A percentile compares a stretch with the other conserved stretches of the same genome.
Evolutionary conservation across 2,113 vertebrate genomes (phyloP).

Genomic region (Benitochromis conjunctus): DNA sequence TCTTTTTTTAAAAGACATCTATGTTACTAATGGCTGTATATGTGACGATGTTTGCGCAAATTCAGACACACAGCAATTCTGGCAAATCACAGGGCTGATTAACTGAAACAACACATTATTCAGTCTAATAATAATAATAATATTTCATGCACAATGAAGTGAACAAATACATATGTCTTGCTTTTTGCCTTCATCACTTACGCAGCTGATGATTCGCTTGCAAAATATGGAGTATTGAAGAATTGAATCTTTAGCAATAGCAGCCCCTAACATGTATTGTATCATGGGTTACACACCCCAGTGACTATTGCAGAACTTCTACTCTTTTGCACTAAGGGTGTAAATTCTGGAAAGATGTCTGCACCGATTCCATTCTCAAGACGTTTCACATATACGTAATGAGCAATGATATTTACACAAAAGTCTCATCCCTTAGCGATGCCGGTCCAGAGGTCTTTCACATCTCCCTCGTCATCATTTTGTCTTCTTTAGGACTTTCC

Average conservation of each 20-base stretch:
- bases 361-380: neutral
- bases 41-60: neutral
- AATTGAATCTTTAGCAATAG: neutral
- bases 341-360: neutral
- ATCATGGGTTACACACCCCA: neutral
- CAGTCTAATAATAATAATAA: neutral
- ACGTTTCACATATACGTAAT: neutral
- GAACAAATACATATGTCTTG: neutral
- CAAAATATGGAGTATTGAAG: neutral
- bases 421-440: conserved; percentile 4
- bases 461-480: neutral
- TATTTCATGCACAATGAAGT: neutral
- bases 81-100: rapidly evolving
- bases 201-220: neutral
- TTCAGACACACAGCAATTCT: too few relatives aligned
- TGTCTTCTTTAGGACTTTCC: conserved; percentile 18
- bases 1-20: neutral
- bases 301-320: neutral
- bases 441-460: neutral
- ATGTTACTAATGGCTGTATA: neutral
- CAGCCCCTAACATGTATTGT: neutral
- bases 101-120: neutral
- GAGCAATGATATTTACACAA: neutral
- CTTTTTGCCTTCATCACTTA: neutral
- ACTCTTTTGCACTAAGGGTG: neutral